Base-by-base conservation (phyloP, 2,113 vertebrate genomes). In the Osmerus eperlanus region DNA sequence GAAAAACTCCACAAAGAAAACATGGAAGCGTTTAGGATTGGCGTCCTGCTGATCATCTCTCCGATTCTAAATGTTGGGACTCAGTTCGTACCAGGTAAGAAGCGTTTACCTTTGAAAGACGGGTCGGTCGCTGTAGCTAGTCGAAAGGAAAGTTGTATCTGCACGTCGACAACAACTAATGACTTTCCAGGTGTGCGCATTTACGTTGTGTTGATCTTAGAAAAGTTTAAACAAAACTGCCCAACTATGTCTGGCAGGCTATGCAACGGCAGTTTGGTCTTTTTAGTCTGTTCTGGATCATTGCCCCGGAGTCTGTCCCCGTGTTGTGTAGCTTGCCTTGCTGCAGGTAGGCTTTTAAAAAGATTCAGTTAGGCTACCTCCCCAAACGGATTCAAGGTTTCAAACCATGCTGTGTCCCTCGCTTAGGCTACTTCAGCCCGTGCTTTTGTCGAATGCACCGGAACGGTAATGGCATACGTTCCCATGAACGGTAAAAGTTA, bases 31-130 rank as follows among this genome's bases (percentile, higher is more conserved):
- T 14, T 63, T 29, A 21, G 66, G n/a, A n/a, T 78, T 25, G 28
- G 58, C 52, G 21, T 73, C 12, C 18, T 78, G 9, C 62, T 83
- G 63, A 32, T 83, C 19, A 65, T 53, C 9, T 21, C 61, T 2
- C 67, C 18, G 23, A 9, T 77, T 14, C 47, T 72, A 11, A 19
- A 74, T 65, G 70, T 55, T 12, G 74, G 71, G 70, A 63, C 78
- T 25, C 78, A 85, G 53, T 65, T 81, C 69, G 73, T 70, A 23
- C 67, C 84, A 62, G 84, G 84, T 85, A 78, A 81, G 81, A 16
- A 65, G 25, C 23, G 59, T 19, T 52, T 21, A 59, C 19, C 68
- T 63, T 77, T 66, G 75, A 52, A 41, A 13, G 19, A 23, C 36
- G 36, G 14, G 16, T 25, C 15, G 12, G 7, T 47, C 8, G 18